Evolutionary conservation across 92 coral and sea anemone species (phyloP).

Genomic region (Porites lobata): DNA sequence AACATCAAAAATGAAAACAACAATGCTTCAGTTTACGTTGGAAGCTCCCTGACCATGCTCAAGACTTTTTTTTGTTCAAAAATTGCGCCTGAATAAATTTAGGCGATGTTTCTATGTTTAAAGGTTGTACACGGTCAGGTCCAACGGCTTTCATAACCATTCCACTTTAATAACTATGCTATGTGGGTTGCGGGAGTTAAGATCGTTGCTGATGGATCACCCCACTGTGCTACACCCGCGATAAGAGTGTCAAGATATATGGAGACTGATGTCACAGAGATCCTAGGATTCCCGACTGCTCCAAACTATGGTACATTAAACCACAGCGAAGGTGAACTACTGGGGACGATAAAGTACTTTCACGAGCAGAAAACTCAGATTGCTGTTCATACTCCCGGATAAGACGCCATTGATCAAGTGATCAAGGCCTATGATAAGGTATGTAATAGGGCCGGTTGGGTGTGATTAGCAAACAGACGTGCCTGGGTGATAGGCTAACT

Average conservation of each 20-base stretch:
- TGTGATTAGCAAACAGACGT: too few species aligned
- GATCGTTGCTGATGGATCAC: slow-evolving; percentile 86
- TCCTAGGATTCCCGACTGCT: slow-evolving; percentile 72
- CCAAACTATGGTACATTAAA: slow-evolving; percentile 59
- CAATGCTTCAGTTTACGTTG: too few species aligned
- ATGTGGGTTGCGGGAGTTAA: slow-evolving; percentile 76
- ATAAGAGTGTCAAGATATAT: slow-evolving; percentile 61
- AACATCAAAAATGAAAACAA: too few species aligned
- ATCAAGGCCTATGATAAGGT: slow-evolving; percentile 78
- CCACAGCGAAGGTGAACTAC: slow-evolving; percentile 36
- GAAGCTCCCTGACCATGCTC: too few species aligned
- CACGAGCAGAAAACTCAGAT: slow-evolving; percentile 70
- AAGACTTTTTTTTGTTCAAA: too few species aligned
- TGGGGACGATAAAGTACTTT: slow-evolving; percentile 39
- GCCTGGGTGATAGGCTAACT: too few species aligned
- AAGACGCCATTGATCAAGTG: slow-evolving; percentile 83
- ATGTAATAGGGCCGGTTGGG: neutral
- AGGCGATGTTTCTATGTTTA: too few species aligned
- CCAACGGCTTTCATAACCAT: too few species aligned
- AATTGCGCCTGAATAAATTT: too few species aligned
- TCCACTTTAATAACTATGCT: too few species aligned
- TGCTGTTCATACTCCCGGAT: slow-evolving; percentile 82
- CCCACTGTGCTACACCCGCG: slow-evolving; percentile 84
- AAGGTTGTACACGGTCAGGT: too few species aligned
- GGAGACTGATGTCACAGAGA: slow-evolving; percentile 57